Evolutionary conservation across 2,888 invertebrate genomes (phyloP).

Genomic region (Eulithis testata): DNA sequence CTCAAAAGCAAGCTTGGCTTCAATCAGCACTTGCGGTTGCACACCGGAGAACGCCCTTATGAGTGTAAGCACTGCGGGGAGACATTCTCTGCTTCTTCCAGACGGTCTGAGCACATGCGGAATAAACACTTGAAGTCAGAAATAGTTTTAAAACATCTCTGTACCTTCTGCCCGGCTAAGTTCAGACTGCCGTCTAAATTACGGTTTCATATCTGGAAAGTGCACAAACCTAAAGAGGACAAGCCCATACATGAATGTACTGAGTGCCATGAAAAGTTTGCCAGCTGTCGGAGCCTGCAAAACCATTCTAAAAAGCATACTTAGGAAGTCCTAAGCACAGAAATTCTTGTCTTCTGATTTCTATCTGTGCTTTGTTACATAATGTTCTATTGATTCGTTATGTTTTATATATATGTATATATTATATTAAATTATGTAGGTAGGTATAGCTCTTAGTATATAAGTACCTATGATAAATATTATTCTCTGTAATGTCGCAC

Average conservation of each 20-base stretch:
- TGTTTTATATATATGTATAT: too few species aligned
- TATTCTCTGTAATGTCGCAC: too few species aligned
- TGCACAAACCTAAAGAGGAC: constrained; percentile 46
- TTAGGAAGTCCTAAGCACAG: neutral
- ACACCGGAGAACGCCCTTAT: constrained; percentile 73
- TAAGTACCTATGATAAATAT: too few species aligned
- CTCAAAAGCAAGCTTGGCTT: constrained; percentile 68
- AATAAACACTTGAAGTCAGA: constrained; percentile 57
- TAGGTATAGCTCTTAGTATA: too few species aligned
- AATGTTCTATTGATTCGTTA: too few species aligned
- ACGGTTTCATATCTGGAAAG: constrained; percentile 59
- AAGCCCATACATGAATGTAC: constrained; percentile 55
- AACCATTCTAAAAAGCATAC: constrained; percentile 63
- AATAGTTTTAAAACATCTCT: constrained; percentile 57
- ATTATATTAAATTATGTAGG: too few species aligned
- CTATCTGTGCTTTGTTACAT: too few species aligned
- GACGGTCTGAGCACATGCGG: constrained; percentile 68
- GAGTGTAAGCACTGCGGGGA: constrained; percentile 65
- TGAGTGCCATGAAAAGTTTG: constrained; percentile 63
- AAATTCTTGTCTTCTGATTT: too few species aligned
- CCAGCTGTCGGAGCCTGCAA: constrained; percentile 60
- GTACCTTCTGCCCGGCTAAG: constrained; percentile 63
- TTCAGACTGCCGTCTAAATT: constrained; percentile 64
- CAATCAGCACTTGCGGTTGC: constrained; percentile 68
- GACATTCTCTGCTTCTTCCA: constrained; percentile 69